These are phyloP conservation scores for Pungitius pungitius DNA, from an alignment of 2,113 vertebrate genomes.

Conservation along the genomic window DNA sequence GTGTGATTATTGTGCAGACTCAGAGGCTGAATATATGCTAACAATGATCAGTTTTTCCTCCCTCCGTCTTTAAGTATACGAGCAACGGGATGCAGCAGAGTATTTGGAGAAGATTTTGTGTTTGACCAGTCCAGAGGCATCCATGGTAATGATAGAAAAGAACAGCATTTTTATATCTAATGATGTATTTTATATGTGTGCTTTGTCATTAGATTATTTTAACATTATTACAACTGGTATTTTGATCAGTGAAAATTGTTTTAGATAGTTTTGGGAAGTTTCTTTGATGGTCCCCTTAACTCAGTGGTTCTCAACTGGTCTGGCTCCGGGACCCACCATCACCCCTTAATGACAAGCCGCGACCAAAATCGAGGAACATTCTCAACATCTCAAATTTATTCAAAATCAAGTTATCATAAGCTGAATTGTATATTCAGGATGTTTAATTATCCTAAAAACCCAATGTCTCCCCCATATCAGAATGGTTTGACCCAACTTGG, in stretches of 20 bases:
- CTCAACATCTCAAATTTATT: too few species aligned
- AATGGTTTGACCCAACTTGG: too few species aligned
- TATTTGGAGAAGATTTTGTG: constrained; percentile 76
- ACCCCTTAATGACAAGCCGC: too few species aligned
- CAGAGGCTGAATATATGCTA: not conserved
- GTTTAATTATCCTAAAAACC: too few species aligned
- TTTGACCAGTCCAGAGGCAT: constrained; percentile 29
- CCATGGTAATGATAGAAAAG: constrained; percentile 51
- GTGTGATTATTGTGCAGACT: not conserved
- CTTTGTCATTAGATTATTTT: not conserved
- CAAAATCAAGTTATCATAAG: too few species aligned
- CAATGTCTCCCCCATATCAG: too few species aligned
- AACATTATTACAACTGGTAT: not conserved
- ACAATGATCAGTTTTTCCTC: not conserved
- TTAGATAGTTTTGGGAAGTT: not conserved
- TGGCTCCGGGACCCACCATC: too few species aligned
- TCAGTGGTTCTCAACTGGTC: too few species aligned
- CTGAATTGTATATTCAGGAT: too few species aligned
- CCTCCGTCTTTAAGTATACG: constrained; percentile 48
- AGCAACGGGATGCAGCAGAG: constrained; percentile 78
- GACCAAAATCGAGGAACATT: too few species aligned
- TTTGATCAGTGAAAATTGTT: not conserved
- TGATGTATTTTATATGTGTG: not conserved
- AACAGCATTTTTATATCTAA: not conserved
- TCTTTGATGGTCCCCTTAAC: too few species aligned